Evolutionary conservation across 2,113 vertebrate species (phyloP).

Genomic region (Pterocles gutturalis): DNA sequence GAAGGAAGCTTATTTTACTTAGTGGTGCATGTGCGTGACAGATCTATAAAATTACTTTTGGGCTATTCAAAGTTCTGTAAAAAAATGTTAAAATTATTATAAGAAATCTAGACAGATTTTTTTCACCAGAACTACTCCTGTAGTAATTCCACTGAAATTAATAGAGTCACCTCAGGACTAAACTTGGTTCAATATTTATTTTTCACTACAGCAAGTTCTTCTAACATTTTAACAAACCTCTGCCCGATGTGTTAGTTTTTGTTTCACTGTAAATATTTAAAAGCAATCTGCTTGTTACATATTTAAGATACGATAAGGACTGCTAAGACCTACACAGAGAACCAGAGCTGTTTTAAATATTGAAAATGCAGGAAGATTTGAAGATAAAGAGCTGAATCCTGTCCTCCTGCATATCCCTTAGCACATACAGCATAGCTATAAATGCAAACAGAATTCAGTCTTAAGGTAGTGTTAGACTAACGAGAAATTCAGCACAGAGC

Average conservation of each 20-base stretch:
- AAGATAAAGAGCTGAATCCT: neutral
- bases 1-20: neutral
- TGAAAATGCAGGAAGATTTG: constrained; percentile 37
- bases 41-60: neutral
- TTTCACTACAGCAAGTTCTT: constrained; percentile 3
- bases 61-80: neutral
- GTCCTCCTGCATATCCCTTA: neutral
- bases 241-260: constrained; percentile 50
- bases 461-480: neutral
- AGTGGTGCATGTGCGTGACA: neutral
- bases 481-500: neutral
- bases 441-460: neutral
- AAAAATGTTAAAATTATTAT: neutral
- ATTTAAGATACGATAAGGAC: constrained; percentile 68
- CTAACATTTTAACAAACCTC: constrained; percentile 60
- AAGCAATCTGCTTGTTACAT: constrained; percentile 62
- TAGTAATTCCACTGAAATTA: constrained; percentile 25
- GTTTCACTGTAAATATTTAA: constrained; percentile 72
- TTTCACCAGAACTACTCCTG: neutral
- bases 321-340: constrained; percentile 32
- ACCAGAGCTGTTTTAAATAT: constrained; percentile 40
- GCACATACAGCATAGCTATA: neutral
- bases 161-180: constrained; percentile 21
- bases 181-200: constrained; percentile 52
- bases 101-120: neutral